Conservation (phyloP, 1,140 invertebrate genomes). For the Bilobella aurantiaca region DNA sequence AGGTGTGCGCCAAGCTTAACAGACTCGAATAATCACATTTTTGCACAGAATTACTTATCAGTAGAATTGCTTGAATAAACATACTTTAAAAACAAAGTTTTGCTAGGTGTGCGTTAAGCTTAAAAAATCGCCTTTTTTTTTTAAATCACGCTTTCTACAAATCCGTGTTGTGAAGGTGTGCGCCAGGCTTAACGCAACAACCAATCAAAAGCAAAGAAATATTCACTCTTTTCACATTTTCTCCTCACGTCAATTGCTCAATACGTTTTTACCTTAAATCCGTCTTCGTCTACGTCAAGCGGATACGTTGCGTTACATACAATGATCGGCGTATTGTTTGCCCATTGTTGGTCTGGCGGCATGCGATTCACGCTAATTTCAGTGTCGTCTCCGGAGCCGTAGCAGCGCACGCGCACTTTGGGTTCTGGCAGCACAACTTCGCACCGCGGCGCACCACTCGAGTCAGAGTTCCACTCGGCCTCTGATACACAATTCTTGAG, state of each 20-base stretch:
- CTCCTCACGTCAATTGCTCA: neutral
- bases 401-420: neutral
- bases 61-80: no score
- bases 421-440: neutral
- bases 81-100: neutral
- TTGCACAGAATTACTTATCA: no score
- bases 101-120: neutral
- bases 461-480: slow-evolving; percentile 2
- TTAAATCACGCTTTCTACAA: neutral
- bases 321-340: neutral
- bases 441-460: neutral
- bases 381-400: neutral
- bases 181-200: neutral
- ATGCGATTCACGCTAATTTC: neutral
- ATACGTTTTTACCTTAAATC: neutral
- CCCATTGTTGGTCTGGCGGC: neutral
- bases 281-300: neutral
- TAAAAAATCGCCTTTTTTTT: neutral
- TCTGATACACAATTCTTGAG: slow-evolving; percentile 4
- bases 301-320: slow-evolving; percentile 5
- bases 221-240: no score
- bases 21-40: no score
- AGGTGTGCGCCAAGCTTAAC: no score
- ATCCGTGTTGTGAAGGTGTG: neutral
- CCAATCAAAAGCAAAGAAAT: neutral